These are phyloP conservation scores for Chaitophorus viminalis DNA, from an alignment of 2,888 invertebrate genomes.

Conservation along the genomic window DNA sequence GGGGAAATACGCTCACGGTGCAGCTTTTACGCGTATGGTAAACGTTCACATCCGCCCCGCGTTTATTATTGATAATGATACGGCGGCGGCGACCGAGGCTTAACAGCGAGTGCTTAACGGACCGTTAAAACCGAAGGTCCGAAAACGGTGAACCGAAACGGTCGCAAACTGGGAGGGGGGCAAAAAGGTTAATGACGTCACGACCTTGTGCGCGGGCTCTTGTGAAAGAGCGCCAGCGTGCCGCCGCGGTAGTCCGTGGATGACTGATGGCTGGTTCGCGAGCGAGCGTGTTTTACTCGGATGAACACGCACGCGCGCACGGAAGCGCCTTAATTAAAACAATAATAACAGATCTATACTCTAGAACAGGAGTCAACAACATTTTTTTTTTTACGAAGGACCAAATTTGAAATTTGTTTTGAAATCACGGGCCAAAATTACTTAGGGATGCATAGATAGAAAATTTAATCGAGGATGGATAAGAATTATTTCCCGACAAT, in stretches of 20 bases:
- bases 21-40: conserved; percentile 41
- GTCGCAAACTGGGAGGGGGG: not conserved
- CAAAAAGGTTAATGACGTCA: conserved; percentile 60
- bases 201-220: conserved; percentile 8
- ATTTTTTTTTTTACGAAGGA: no score
- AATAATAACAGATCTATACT: no score
- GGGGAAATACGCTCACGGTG: not conserved
- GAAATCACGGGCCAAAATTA: no score
- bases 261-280: conserved; percentile 39
- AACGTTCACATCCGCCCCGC: conserved; percentile 49
- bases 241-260: not conserved
- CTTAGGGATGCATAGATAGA: no score
- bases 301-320: no score
- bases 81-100: conserved; percentile 36
- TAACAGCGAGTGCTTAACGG: conserved; percentile 47
- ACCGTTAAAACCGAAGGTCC: conserved; percentile 57
- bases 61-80: conserved; percentile 54
- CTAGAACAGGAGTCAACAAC: no score
- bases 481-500: no score
- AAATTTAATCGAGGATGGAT: no score
- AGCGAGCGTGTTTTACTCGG: no score
- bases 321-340: no score
- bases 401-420: no score
- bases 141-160: conserved; percentile 47
- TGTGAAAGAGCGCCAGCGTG: not conserved